A percentile compares a stretch with the other conserved stretches of the same genome.
Evolutionary conservation across 2,113 vertebrate species (phyloP).

Genomic region (Triplophysa siluroides): DNA sequence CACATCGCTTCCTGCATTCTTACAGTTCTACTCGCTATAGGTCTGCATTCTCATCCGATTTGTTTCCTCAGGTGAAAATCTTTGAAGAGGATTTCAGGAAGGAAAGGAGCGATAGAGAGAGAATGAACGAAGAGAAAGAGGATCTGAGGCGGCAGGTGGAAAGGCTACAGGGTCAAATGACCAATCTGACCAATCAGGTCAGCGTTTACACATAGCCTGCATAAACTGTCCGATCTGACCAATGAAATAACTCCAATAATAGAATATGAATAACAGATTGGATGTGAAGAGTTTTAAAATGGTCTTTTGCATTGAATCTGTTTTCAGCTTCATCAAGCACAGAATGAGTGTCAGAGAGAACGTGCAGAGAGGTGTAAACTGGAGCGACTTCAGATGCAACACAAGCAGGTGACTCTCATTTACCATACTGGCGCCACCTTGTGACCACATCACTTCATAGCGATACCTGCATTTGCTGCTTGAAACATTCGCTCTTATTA

Average conservation of each 20-base stretch:
- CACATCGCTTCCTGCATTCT: neutral
- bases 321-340: slow-evolving; percentile 84
- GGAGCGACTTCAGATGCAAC: slow-evolving; percentile 88
- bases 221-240: neutral
- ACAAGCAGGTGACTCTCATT: slow-evolving; percentile 84
- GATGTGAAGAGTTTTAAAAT: slow-evolving; percentile 5
- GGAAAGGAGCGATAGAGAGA: slow-evolving; percentile 92
- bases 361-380: slow-evolving; percentile 87
- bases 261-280: neutral
- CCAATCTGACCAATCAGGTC: slow-evolving; percentile 86
- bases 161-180: slow-evolving; percentile 89
- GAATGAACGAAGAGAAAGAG: slow-evolving; percentile 99
- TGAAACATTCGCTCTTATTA: no score
- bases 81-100: slow-evolving; percentile 97
- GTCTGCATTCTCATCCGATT: neutral
- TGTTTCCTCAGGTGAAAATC: slow-evolving; percentile 86
- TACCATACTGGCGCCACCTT: slow-evolving; percentile 25
- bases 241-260: slow-evolving; percentile 13
- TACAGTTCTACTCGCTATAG: neutral
- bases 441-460: slow-evolving; percentile 13
- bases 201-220: neutral
- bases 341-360: slow-evolving; percentile 88
- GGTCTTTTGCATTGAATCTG: slow-evolving; percentile 38
- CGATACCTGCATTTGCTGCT: neutral
- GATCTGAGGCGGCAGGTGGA: slow-evolving; percentile 92